Base-by-base conservation (phyloP, 2,888 invertebrate species). In the Cataglyphis rosenhaueri region DNA sequence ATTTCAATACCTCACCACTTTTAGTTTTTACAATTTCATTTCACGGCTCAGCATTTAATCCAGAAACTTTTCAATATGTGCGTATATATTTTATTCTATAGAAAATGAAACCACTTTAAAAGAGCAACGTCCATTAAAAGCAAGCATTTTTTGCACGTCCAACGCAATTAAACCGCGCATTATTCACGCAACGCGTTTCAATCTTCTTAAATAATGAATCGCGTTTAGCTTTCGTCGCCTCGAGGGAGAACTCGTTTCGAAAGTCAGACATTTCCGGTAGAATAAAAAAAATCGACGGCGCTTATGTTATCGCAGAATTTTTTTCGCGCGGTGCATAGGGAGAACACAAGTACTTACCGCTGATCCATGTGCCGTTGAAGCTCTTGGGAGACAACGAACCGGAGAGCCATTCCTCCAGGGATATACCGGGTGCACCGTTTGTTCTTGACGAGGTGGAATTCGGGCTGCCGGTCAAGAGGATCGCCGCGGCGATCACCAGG, bases 321-420 rank as follows among this genome's bases (percentile, higher is more conserved):
- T 8, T 32, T 32, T 15, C 44, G 52, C 38, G 41, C 29, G n/a
- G n/a, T 6, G 62, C 32, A 25, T 5, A 12, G 9, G 8, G 18
- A 57, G 12, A 48, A 70, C 59, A 64, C 65, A 65, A 64, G 70
- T 82, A 84, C 93, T 94, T 95, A 97, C 97, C 97, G 93, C 97
- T 96, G 82, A 97, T 95, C 98, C 98, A 98, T 66, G 97, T 96
- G 75, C 97, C 98, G 94, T 98, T 98, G 94, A 98, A 98, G 61
- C 96, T 95, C 84, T 95, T 95, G 0, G 97, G 95, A 18, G 96
- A 95, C 85, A 97, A 96, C 84, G 95, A 96, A 66, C 97, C 97
- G 55, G 95, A 95, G 25, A 98, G 95, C 89, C 98, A 95, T 89
- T 97, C 97, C 84, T 97, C 97, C 84, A 98, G 95, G 76, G 95